Evolutionary conservation across 2,888 invertebrate genomes (phyloP).

Genomic region (Rhopalosiphum nymphaeae): DNA sequence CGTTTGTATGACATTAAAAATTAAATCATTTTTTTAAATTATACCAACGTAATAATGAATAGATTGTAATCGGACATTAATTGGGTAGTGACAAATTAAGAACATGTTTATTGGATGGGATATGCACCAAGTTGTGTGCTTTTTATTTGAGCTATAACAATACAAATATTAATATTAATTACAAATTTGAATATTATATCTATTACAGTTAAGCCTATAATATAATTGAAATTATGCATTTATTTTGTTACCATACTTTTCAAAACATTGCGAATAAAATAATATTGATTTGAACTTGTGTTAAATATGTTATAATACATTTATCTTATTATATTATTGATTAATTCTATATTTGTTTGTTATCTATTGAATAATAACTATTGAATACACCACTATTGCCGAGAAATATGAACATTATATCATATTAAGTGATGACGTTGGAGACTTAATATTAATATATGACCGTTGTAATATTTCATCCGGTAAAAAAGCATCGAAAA

Average conservation of each 20-base stretch:
- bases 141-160: slow-evolving; percentile 62
- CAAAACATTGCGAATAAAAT: not conserved
- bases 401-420: too few species aligned
- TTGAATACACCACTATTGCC: too few species aligned
- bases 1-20: slow-evolving; percentile 66
- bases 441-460: not conserved
- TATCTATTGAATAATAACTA: too few species aligned
- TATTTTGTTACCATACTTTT: not conserved
- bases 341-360: too few species aligned
- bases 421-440: too few species aligned
- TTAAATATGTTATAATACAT: too few species aligned
- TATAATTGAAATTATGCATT: not conserved
- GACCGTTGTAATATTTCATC: not conserved
- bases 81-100: slow-evolving; percentile 65
- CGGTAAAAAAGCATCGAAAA: not conserved
- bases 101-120: slow-evolving; percentile 65
- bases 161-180: slow-evolving; percentile 57
- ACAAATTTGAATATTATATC: not conserved
- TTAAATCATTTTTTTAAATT: slow-evolving; percentile 61
- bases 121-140: slow-evolving; percentile 48
- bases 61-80: slow-evolving; percentile 51
- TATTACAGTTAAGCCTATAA: not conserved
- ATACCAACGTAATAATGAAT: slow-evolving; percentile 64
- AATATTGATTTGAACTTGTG: not conserved
- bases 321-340: too few species aligned